Percentiles rank a stretch among this genome's conserved stretches.
These are phyloP conservation scores for Oreonectes daqikongensis DNA, from an alignment of 2,797 vertebrate species.

Conservation along the genomic window DNA sequence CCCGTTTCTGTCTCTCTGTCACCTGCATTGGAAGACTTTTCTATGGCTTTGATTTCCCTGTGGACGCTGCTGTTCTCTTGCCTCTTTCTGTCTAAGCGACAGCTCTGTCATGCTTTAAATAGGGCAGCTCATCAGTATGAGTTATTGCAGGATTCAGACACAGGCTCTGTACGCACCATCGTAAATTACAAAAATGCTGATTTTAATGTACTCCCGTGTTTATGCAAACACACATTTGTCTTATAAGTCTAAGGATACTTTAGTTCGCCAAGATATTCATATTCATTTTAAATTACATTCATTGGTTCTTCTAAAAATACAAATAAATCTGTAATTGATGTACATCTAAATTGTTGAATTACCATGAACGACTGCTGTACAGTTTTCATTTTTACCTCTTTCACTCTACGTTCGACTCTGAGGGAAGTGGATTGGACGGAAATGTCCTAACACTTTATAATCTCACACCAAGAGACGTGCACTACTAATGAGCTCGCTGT, in stretches of 20 bases:
- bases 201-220: background rate
- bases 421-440: background rate
- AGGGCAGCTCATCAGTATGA: constrained; percentile 21
- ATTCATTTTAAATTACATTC: background rate
- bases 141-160: background rate
- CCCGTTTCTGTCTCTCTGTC: constrained; percentile 24
- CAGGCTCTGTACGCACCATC: background rate
- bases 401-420: background rate
- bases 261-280: background rate
- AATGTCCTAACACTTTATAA: constrained; percentile 7
- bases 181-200: background rate
- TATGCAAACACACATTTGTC: background rate
- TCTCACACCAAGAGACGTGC: constrained; percentile 19
- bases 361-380: too few relatives aligned
- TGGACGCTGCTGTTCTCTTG: constrained; percentile 32
- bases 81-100: constrained; percentile 43
- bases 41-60: constrained; percentile 57
- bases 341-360: background rate
- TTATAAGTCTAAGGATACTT: background rate
- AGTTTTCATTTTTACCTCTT: background rate
- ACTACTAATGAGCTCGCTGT: constrained; percentile 5
- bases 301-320: background rate
- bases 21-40: constrained; percentile 47
- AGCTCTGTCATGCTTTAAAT: constrained; percentile 46
- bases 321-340: background rate